Conservation (phyloP, 1,140 invertebrate species). For the Proales similis region DNA sequence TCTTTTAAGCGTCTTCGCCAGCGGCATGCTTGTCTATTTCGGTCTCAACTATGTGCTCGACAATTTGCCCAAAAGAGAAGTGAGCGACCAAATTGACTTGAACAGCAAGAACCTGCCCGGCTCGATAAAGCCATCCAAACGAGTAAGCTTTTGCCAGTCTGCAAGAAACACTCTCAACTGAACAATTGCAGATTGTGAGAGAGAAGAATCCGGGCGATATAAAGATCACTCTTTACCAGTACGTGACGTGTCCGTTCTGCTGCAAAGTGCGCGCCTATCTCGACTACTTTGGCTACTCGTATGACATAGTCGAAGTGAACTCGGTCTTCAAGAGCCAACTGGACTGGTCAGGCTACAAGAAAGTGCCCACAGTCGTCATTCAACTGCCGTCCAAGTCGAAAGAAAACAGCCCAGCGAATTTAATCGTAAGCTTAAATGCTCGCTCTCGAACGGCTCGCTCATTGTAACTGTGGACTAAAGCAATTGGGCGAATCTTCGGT, state of each 20-base stretch:
- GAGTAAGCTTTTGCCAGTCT: slow-evolving; percentile 26
- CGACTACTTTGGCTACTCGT: slow-evolving; percentile 85
- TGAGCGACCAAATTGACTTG: slow-evolving; percentile 9
- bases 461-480: slow-evolving; percentile 51
- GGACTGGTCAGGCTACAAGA: slow-evolving; percentile 86
- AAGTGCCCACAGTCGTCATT: slow-evolving; percentile 70
- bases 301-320: slow-evolving; percentile 93
- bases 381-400: slow-evolving; percentile 58
- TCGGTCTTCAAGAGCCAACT: slow-evolving; percentile 80
- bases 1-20: slow-evolving; percentile 13
- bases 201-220: slow-evolving; percentile 36
- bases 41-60: slow-evolving; percentile 16
- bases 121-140: slow-evolving; percentile 19
- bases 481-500: slow-evolving; percentile 86
- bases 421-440: slow-evolving; percentile 7
- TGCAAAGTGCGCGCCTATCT: slow-evolving; percentile 88
- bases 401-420: background rate
- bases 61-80: background rate
- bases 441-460: background rate
- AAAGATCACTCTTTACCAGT: slow-evolving; percentile 38
- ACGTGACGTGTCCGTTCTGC: slow-evolving; percentile 63
- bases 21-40: slow-evolving; percentile 27
- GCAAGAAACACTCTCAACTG: too few species aligned
- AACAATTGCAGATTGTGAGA: too few species aligned
- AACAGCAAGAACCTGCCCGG: slow-evolving; percentile 27